Base-by-base conservation (phyloP, 2,797 vertebrate genomes). In the Chanos chanos region DNA sequence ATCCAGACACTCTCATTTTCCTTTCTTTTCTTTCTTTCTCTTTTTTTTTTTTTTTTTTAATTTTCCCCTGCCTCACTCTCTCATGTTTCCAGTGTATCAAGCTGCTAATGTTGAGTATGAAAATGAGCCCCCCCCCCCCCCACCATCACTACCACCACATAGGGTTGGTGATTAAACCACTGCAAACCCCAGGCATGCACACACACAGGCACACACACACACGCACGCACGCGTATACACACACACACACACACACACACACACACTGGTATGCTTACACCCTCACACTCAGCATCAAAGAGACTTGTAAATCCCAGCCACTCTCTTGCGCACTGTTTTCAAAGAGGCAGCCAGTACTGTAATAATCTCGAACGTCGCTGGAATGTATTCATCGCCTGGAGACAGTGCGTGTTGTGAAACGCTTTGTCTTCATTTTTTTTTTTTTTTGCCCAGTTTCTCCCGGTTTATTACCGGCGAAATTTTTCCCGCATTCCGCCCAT, bases 111-210 rank as follows among this genome's bases (percentile, higher is more conserved):
- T 70, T 61, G 59, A 54, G 67, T 78, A 78, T 78, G 78, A 62
- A 74, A 78, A 78, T 76, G 60, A 76, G 63, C 49, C 52, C 49
- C 66, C 44, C 52, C 66, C 51, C 61, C 15, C 53, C 66, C 45
- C 50, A 50, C 34, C n/a, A n/a, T n/a, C n/a, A n/a, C n/a, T n/a
- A 59, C 34, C 43, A 66, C 58, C 31, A 39, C 54, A 52, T 28
- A 59, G 68, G 75, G 77, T 72, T 70, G 72, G 74, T 77, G 77
- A 77, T 79, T 79, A 79, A 75, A 77, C 72, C 72, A 53, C 70
- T 65, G 63, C 72, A 71, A 67, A 76, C 71, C 70, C 61, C 48
- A 66, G 57, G 64, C 73, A 19, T 47, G 9, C 49, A 37, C 56
- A 12, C 36, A 16, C 30, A 10, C 59, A n/a, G 15, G 4, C 57